Evolutionary conservation across 2,888 invertebrate species (phyloP).

Genomic region (Rhagonycha fulva): DNA sequence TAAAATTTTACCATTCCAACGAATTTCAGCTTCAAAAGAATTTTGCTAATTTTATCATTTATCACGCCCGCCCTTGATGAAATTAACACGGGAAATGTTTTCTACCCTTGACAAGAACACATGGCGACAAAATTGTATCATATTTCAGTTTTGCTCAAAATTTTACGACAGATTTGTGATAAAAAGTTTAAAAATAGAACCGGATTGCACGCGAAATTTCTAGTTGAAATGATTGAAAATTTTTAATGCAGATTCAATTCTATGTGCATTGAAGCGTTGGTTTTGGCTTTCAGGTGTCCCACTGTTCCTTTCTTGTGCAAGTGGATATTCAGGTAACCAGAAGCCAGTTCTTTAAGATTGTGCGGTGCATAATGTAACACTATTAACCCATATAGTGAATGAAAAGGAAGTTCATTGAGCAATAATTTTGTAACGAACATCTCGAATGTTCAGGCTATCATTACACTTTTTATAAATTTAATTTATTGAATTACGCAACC

Average conservation of each 20-base stretch:
- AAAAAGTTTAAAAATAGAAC: neutral
- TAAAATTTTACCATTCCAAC: neutral
- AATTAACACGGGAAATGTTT: neutral
- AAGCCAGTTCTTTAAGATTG: constrained; percentile 11
- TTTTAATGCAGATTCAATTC: neutral
- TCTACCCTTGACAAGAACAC: neutral
- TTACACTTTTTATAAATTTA: constrained; percentile 3
- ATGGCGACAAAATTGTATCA: constrained; percentile 5
- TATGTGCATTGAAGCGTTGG: constrained; percentile 16
- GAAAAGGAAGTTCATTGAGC: constrained; percentile 28
- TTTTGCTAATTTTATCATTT: neutral
- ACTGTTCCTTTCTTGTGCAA: constrained; percentile 30
- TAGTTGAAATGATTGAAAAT: too few relatives aligned
- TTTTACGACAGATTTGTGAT: constrained; percentile 4
- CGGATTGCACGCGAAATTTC: neutral
- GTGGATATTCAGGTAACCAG: constrained; percentile 24
- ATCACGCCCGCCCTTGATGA: neutral
- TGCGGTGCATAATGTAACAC: constrained; percentile 23
- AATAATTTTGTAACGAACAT: constrained; percentile 27
- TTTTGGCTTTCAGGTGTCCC: constrained; percentile 22
- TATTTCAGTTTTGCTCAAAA: constrained; percentile 7
- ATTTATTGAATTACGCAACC: constrained; percentile 8
- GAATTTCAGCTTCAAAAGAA: neutral
- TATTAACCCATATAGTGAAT: constrained; percentile 24
- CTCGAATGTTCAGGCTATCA: constrained; percentile 1